A percentile compares a stretch with the other conserved stretches of the same genome.
Conservation (phyloP, 1,140 invertebrate species). For the Paraescarpia echinospica region DNA sequence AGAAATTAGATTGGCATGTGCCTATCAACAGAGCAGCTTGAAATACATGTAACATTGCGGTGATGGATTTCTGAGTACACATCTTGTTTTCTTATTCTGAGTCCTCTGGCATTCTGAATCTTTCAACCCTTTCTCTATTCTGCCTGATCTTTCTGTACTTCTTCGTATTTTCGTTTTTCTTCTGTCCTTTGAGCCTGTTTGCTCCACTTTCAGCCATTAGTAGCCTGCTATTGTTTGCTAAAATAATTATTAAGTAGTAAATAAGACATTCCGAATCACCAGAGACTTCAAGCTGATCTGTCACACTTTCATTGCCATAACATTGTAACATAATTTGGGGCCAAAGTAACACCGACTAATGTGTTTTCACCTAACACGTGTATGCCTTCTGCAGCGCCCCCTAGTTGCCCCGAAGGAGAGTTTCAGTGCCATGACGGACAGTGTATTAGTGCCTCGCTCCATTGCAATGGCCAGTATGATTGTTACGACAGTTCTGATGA, state of each 20-base stretch:
- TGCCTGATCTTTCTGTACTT: not conserved
- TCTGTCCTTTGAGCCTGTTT: not conserved
- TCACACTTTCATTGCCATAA: not conserved
- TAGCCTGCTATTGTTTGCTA: not conserved
- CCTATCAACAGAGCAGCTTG: not conserved
- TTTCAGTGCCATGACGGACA: conserved; percentile 24
- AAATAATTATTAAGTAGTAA: not conserved
- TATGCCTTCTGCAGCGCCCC: not conserved
- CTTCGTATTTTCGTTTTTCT: not conserved
- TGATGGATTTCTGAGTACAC: not conserved
- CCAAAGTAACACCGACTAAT: not conserved
- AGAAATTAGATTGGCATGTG: not conserved
- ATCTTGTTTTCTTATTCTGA: not conserved
- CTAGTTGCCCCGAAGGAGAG: not conserved
- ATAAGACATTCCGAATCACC: not conserved
- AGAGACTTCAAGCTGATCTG: not conserved
- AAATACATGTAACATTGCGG: not conserved
- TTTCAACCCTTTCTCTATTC: not conserved
- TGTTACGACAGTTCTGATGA: conserved; percentile 64
- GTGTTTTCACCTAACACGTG: not conserved
- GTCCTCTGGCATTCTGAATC: not conserved
- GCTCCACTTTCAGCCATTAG: not conserved
- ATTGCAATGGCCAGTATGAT: conserved; percentile 75
- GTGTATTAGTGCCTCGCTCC: conserved; percentile 21
- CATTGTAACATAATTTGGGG: not conserved